Conservation (phyloP, 2,113 vertebrate species). For the Stictonetta naevosa region DNA sequence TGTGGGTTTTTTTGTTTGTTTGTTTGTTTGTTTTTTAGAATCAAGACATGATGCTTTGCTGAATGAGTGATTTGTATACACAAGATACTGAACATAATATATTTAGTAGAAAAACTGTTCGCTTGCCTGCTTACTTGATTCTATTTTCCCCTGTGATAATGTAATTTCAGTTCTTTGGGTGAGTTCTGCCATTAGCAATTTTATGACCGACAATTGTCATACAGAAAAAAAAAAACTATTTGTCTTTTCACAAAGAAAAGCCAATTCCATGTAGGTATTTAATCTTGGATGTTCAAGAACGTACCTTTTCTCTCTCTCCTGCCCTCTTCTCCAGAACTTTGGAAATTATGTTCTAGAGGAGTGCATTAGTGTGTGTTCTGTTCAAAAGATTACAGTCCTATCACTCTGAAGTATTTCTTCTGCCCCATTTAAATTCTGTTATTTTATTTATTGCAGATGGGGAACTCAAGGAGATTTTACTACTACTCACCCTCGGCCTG, state of each 20-base stretch:
- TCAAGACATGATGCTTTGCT: neutral
- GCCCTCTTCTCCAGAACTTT: neutral
- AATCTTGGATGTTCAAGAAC: neutral
- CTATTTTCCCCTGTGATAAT: neutral
- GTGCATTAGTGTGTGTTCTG: neutral
- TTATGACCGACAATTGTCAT: neutral
- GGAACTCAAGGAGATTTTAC: constrained; percentile 98
- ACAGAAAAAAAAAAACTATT: neutral
- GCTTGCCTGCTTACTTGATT: neutral
- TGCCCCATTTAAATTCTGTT: neutral
- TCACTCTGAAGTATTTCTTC: neutral
- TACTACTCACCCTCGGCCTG: constrained; percentile 92
- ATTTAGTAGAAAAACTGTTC: neutral
- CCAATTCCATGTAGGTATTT: neutral
- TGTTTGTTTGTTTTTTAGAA: neutral
- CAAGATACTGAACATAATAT: neutral
- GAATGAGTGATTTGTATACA: neutral
- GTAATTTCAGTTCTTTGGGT: neutral
- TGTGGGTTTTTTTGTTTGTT: neutral
- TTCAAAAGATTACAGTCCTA: neutral
- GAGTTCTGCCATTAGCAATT: constrained; percentile 16
- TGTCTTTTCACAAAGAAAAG: neutral
- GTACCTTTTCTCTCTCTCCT: neutral
- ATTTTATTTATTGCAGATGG: constrained; percentile 86
- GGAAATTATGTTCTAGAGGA: neutral